phyloP scores from a whole-genome alignment of 2,113 vertebrate species.

The Bubo bubo region DNA sequence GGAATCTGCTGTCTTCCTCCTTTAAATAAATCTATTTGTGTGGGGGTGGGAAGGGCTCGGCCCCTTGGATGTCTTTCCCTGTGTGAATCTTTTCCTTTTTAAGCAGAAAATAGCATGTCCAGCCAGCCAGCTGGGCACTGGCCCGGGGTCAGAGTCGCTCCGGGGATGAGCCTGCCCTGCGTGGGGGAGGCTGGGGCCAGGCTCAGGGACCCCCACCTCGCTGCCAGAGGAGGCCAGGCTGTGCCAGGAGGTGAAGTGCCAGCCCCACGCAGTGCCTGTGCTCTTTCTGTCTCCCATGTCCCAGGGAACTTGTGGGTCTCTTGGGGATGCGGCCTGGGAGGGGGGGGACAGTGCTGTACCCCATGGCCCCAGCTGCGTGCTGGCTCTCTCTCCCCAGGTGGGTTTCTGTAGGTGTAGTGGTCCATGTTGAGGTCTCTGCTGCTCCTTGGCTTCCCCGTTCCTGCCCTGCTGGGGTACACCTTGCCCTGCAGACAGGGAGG shows the following conservation, averaged over 20 bases:
- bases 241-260: not conserved
- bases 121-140: not conserved
- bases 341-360: not conserved
- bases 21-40: slow-evolving; percentile 59
- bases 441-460: not conserved
- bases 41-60: slow-evolving; percentile 25
- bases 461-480: not conserved
- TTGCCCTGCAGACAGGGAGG: not conserved
- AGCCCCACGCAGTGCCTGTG: fast-evolving
- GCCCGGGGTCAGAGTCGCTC: not conserved
- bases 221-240: not conserved
- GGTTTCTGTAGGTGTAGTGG: not conserved
- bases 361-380: not conserved
- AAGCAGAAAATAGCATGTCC: slow-evolving; percentile 24
- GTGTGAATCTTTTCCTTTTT: slow-evolving; percentile 57
- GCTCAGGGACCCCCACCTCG: not conserved
- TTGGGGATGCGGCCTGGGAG: too few species aligned
- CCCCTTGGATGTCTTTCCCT: not conserved
- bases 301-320: not conserved
- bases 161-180: not conserved
- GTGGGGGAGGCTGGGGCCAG: not conserved
- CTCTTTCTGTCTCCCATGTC: not conserved
- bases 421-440: not conserved
- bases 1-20: slow-evolving; percentile 59
- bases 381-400: fast-evolving